A percentile compares a stretch with the other conserved stretches of the same genome.
These are phyloP conservation scores for Rana temporaria DNA, from an alignment of 2,113 vertebrate genomes.

Conservation along the genomic window DNA sequence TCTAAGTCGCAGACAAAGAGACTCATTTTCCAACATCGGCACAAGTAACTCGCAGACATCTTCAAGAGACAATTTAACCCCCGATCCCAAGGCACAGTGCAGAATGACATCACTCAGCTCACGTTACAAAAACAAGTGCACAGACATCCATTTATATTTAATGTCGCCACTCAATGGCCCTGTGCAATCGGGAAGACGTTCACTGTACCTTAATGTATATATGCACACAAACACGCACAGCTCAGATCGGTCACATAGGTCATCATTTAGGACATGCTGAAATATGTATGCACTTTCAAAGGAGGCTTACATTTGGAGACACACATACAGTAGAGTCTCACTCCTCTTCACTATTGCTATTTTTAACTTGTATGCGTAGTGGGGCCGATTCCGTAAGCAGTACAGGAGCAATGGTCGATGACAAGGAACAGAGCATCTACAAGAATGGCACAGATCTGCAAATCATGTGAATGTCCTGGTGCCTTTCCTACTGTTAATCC, in stretches of 20 bases:
- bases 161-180: background rate
- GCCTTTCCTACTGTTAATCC: too few relatives aligned
- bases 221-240: background rate
- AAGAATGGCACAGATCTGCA: too few relatives aligned
- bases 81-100: background rate
- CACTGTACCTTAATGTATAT: background rate
- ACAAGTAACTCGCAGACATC: background rate
- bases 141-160: slow-evolving; percentile 8
- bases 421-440: too few relatives aligned
- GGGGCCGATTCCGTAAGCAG: background rate
- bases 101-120: slow-evolving; percentile 2
- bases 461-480: too few relatives aligned
- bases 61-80: background rate
- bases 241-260: background rate
- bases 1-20: slow-evolving; percentile 4
- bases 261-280: background rate
- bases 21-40: background rate
- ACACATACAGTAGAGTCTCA: background rate
- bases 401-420: too few relatives aligned
- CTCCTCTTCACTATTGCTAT: background rate
- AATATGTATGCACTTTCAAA: slow-evolving; percentile 12
- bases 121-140: slow-evolving; percentile 35
- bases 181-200: background rate
- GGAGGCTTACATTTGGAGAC: background rate
- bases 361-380: background rate